Evolutionary conservation across 2,888 invertebrate genomes (phyloP), one percentile per base, ranked within the genome.

Genomic region (Oegoconia quadripuncta): DNA sequence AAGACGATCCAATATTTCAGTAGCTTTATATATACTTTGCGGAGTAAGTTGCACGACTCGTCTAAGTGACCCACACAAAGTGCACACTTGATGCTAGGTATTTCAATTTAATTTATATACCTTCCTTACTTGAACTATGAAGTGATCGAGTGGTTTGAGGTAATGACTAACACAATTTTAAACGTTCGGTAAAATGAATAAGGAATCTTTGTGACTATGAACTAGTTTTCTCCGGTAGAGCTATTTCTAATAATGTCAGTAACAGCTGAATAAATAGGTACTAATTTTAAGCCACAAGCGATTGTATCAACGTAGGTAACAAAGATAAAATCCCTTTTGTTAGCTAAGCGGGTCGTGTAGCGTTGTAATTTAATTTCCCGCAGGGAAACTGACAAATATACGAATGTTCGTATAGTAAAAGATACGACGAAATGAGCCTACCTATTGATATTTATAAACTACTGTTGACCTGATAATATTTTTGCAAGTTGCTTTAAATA

Each of bases 181-280:
- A 57, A 61, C 66, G 64, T 60, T 59, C 45, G 51, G 58, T 50
- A 61, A 64, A 63, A 68, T 66, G 67, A 62, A 66, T 72, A 62
- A 55, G 49, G 57, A 61, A 67, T 62, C 63, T 43, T 36, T 44
- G 43, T 55, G 58, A 62, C 62, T 47, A 46, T 37, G 48, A 48
- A 53, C 58, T 44, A 35, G 42, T 68, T 73, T 71, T 73, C 74
- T 64, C 62, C 52, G 55, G 50, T 50, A 42, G 49, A 49, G 50
- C 57, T 50, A 18, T 11, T 23, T n/a, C n/a, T n/a, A n/a, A n/a
- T n/a, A n/a, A n/a, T n/a, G n/a, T n/a, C n/a, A n/a, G n/a, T n/a
- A n/a, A n/a, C n/a, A n/a, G n/a, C n/a, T n/a, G n/a, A n/a, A n/a
- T n/a, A n/a, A n/a, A n/a, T n/a, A n/a, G n/a, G n/a, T n/a, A n/a